phyloP scores from a whole-genome alignment of 2,113 vertebrate species.

The Trachemys scripta region DNA sequence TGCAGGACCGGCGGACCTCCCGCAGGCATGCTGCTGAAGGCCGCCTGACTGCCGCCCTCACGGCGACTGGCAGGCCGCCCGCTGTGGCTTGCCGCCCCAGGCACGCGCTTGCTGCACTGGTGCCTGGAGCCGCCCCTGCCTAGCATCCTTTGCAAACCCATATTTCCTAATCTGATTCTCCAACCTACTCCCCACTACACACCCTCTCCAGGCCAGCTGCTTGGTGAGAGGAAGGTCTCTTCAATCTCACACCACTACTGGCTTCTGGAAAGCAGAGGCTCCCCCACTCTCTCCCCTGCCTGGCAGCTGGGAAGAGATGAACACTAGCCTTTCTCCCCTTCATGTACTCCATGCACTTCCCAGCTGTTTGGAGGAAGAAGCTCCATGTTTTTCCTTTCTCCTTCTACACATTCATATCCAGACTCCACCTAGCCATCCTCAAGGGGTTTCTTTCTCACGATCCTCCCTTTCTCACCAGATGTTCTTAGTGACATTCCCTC shows the following conservation, averaged over 20 bases:
- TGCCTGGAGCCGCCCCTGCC: no score
- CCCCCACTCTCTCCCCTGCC: neutral
- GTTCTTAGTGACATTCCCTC: neutral
- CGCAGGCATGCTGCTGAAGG: no score
- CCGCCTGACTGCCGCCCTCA: no score
- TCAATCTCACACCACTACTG: neutral
- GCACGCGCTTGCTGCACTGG: no score
- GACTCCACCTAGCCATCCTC: neutral
- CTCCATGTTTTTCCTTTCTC: fast-evolving
- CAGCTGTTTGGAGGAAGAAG: neutral
- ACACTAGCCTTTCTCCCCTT: fast-evolving
- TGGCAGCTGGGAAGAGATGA: fast-evolving
- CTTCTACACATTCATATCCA: neutral
- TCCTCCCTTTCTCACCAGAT: neutral
- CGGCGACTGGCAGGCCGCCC: no score
- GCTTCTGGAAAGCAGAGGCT: neutral
- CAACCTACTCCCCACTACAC: neutral
- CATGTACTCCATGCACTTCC: fast-evolving
- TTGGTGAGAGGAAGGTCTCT: neutral
- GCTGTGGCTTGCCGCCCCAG: no score
- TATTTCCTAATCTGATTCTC: neutral
- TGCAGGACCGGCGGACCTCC: no score
- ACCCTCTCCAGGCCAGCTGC: neutral
- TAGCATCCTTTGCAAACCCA: neutral
- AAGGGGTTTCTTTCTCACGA: neutral